Percentiles rank a stretch among this genome's conserved stretches.
phyloP scores from a whole-genome alignment of 2,888 invertebrate species.

The Dexiosoma caninum region DNA sequence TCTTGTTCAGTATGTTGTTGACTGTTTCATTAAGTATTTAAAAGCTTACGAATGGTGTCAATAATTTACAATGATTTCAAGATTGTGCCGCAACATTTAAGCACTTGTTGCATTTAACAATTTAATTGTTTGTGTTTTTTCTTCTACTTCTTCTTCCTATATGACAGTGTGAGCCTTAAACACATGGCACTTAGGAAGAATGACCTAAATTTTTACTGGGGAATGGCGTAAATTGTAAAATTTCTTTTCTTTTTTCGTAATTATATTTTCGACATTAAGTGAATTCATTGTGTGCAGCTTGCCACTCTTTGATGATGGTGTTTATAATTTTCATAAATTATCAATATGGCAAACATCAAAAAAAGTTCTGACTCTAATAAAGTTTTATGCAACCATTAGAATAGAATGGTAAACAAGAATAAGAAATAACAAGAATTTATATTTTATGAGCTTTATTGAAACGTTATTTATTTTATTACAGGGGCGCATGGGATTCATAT shows the following conservation, averaged over 20 bases:
- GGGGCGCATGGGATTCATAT: background rate
- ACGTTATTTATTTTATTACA: background rate
- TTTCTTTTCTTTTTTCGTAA: background rate
- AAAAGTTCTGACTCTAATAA: background rate
- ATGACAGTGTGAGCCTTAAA: conserved; percentile 1
- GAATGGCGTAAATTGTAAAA: conserved; percentile 12
- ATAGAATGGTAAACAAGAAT: background rate
- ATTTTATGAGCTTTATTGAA: conserved; percentile 22
- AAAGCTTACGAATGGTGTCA: conserved; percentile 40
- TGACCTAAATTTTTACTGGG: conserved; percentile 39
- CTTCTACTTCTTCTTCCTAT: too few relatives aligned
- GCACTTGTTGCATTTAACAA: conserved; percentile 27
- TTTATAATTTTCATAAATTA: conserved; percentile 15
- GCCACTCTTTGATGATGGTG: background rate
- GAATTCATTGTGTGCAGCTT: background rate
- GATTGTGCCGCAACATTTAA: conserved; percentile 8
- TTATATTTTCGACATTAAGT: background rate
- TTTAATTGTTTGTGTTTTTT: background rate
- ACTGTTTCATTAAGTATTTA: conserved; percentile 10
- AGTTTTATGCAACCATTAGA: background rate
- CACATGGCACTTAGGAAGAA: conserved; percentile 1
- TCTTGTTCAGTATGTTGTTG: too few relatives aligned
- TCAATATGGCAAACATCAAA: conserved; percentile 38
- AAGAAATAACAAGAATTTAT: background rate
- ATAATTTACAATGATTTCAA: conserved; percentile 43